Base-by-base conservation (phyloP, 2,113 vertebrate species). In the Nycticebus coucang region DNA sequence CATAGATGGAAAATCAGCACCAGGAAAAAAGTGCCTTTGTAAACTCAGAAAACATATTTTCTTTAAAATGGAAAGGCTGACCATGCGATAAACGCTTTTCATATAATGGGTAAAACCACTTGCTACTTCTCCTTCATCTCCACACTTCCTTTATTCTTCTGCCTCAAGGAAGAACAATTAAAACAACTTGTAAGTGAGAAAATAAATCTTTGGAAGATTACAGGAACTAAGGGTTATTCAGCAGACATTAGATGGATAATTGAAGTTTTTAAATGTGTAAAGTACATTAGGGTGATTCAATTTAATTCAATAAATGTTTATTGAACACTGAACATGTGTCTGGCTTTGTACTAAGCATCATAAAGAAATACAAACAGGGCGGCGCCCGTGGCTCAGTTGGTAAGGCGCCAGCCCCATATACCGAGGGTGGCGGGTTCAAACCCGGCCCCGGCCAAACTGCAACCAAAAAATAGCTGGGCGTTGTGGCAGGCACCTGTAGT, bases 11-110 rank as follows among this genome's bases (percentile, higher is more conserved):
- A 97, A 98, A 97, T 97, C 95, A 97, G 95, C 68, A 28, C 69
- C 22, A 79, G 75, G 55, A 94, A 97, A 83, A 96, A 96, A 96
- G 91, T 78, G 66, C 84, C 72, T 97, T 97, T 96, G 89, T 96
- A 96, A 96, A 95, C 92, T 93, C 80, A 85, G 89, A 92, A 96
- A 97, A 96, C 66, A 96, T 96, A 96, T 96, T 97, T 96, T 95
- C 93, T 97, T 94, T 97, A 93, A 91, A 96, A 96, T 92, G 83
- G 69, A 96, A 97, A 96, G 80, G 55, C 82, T 96, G 93, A 94
- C 84, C 95, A 89, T 91, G 87, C 96, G 92, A 94, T 94, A 95
- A 97, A 81, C 78, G 86, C 91, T 87, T 92, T 94, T 92, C 75
- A 57, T 75, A 72, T 83, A 95, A 68, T 93, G 87, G 80, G 68